These are phyloP conservation scores for Rhagophthalmus giganteus DNA, from an alignment of 2,888 invertebrate genomes.

Conservation along the genomic window DNA sequence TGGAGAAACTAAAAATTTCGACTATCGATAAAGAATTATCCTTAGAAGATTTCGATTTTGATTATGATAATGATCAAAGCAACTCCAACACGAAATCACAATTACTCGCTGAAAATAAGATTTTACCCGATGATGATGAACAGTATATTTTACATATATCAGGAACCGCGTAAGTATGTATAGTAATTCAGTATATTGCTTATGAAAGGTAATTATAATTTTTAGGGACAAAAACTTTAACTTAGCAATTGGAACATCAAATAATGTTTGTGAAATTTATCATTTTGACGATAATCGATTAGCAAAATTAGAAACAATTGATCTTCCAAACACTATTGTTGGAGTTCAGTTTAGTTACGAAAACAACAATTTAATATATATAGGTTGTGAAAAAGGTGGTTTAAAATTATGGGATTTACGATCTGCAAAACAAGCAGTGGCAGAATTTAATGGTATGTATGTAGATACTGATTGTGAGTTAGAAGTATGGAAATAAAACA, in stretches of 20 bases:
- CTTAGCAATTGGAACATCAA: slow-evolving; percentile 58
- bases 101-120: slow-evolving; percentile 57
- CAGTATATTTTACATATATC: slow-evolving; percentile 64
- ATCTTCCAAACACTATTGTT: slow-evolving; percentile 57
- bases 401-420: slow-evolving; percentile 68
- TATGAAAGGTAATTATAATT: background rate
- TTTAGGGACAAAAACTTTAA: slow-evolving; percentile 51
- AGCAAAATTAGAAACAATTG: slow-evolving; percentile 49
- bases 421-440: slow-evolving; percentile 54
- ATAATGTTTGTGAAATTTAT: slow-evolving; percentile 57
- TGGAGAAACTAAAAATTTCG: too few species aligned
- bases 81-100: slow-evolving; percentile 44
- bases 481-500: too few species aligned
- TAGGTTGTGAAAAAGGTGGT: slow-evolving; percentile 61
- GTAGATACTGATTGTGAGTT: too few species aligned
- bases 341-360: slow-evolving; percentile 63
- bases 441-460: slow-evolving; percentile 54
- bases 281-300: slow-evolving; percentile 54
- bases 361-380: slow-evolving; percentile 63
- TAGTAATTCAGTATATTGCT: too few species aligned
- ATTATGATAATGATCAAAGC: slow-evolving; percentile 38
- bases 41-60: too few species aligned
- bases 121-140: slow-evolving; percentile 57
- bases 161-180: slow-evolving; percentile 11
- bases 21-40: too few species aligned